Base-by-base conservation (phyloP, 2,888 invertebrate species). In the Pristionchus maxplancki region DNA sequence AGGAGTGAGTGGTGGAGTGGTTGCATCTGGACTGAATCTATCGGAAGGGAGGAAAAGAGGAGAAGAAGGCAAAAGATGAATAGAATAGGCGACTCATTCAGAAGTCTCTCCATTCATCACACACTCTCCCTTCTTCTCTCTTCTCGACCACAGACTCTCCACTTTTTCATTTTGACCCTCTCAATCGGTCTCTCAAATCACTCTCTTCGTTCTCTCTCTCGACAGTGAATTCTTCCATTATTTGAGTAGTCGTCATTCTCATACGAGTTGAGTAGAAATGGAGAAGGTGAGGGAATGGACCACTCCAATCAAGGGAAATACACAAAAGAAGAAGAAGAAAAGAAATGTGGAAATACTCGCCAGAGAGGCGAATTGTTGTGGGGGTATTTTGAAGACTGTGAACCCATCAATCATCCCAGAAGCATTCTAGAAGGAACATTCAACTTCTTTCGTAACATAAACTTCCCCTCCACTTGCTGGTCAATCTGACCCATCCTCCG, bases 41-140 rank as follows among this genome's bases (percentile, higher is more conserved):
- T 37, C n/a, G 17, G 28, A 44, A 78, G 44, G 40, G 78, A 40
- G 13, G 50, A 48, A 48, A 74, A 24, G 13, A 13, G 81, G 28
- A 28, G 48, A 31, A 81, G 81, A 37, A 74, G 24, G 34, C 71
- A 74, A 40, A 71, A 74, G 71, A 74, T 74, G 71, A 67, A 67
- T 67, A 67, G 67, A 67, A 67, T 67, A 67, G 15, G 67, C 67
- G 67, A 67, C 67, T 67, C 67, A 67, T 67, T 67, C 67, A 67
- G 67, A 67, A 67, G 11, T 67, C 67, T 67, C 67, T 67, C 67
- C 31, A 67, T 31, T 67, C 34, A 67, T 67, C 31, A 67, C 31
- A 34, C 67, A 13, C 67, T 67, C 64, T 67, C 64, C 8, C 31
- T 34, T 67, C 67, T 11, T 17, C 64, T 67, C 67, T 67, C 34